These are phyloP conservation scores for Platyura marginata DNA, from an alignment of 1,140 invertebrate species.

Conservation along the genomic window DNA sequence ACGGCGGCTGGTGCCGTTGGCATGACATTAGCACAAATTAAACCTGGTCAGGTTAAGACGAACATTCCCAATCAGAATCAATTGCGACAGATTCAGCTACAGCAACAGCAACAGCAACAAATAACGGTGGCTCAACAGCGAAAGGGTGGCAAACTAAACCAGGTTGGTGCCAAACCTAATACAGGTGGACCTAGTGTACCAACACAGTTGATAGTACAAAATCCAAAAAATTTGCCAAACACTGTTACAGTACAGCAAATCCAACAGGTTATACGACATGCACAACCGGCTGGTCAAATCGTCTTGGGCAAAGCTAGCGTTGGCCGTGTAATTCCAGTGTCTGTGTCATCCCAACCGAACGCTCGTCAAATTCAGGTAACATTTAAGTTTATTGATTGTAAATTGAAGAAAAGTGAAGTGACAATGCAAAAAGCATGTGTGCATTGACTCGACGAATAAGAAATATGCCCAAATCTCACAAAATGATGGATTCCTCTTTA, in stretches of 20 bases:
- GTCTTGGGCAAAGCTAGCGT: constrained; percentile 20
- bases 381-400: too few relatives aligned
- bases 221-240: constrained; percentile 32
- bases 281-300: constrained; percentile 20
- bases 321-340: constrained; percentile 21
- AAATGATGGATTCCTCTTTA: too few relatives aligned
- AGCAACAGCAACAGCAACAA: constrained; percentile 40
- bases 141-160: constrained; percentile 35
- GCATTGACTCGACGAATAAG: too few relatives aligned
- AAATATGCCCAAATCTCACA: too few relatives aligned
- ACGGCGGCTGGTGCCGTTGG: constrained; percentile 25
- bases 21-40: constrained; percentile 20
- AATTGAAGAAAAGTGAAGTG: too few relatives aligned
- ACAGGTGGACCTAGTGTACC: constrained; percentile 14
- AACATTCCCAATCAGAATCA: constrained; percentile 39
- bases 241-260: constrained; percentile 59
- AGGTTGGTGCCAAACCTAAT: background rate
- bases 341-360: constrained; percentile 20
- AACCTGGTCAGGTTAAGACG: constrained; percentile 27
- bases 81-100: constrained; percentile 45
- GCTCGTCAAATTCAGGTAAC: constrained; percentile 22
- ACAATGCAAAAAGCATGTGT: too few relatives aligned
- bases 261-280: constrained; percentile 56
- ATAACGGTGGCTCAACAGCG: constrained; percentile 39
- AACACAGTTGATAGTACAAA: constrained; percentile 21